Conservation (phyloP, 2,797 vertebrate species). For the Leptoclinus maculatus region DNA sequence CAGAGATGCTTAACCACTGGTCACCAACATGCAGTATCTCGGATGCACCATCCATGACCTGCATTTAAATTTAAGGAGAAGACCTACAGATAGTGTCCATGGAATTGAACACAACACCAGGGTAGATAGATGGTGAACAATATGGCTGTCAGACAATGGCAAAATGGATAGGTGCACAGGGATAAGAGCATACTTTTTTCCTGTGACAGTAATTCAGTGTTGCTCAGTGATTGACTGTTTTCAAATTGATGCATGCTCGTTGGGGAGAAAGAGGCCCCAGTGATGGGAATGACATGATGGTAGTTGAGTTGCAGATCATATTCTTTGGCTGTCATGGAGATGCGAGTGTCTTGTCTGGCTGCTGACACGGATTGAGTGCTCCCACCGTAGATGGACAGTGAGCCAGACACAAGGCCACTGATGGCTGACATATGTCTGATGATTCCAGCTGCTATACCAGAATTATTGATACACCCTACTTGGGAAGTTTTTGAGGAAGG, state of each 20-base stretch:
- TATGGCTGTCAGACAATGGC: conserved; percentile 28
- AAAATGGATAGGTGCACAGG: conserved; percentile 34
- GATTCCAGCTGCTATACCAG: conserved; percentile 60
- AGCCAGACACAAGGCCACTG: conserved; percentile 79
- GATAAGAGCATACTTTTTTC: conserved; percentile 36
- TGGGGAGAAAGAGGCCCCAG: conserved; percentile 60
- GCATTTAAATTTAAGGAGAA: conserved; percentile 59
- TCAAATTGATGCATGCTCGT: conserved; percentile 68
- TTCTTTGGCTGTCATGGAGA: conserved; percentile 76
- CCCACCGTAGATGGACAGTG: conserved; percentile 70
- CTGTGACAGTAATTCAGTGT: conserved; percentile 67
- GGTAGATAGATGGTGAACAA: conserved; percentile 42
- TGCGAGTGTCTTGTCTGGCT: conserved; percentile 71
- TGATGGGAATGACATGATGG: conserved; percentile 71
- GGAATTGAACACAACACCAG: conserved; percentile 40
- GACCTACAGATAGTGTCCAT: conserved; percentile 38
- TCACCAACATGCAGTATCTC: conserved; percentile 44
- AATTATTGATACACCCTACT: conserved; percentile 62
- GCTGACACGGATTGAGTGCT: conserved; percentile 84
- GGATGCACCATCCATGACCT: conserved; percentile 54
- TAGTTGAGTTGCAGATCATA: conserved; percentile 82
- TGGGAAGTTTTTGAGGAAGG: conserved; percentile 13
- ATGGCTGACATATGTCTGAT: conserved; percentile 78
- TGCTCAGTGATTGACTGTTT: conserved; percentile 66
- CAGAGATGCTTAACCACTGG: conserved; percentile 50